Evolutionary conservation across 1,140 invertebrate species (phyloP).

Genomic region (Palaemon carinicauda): DNA sequence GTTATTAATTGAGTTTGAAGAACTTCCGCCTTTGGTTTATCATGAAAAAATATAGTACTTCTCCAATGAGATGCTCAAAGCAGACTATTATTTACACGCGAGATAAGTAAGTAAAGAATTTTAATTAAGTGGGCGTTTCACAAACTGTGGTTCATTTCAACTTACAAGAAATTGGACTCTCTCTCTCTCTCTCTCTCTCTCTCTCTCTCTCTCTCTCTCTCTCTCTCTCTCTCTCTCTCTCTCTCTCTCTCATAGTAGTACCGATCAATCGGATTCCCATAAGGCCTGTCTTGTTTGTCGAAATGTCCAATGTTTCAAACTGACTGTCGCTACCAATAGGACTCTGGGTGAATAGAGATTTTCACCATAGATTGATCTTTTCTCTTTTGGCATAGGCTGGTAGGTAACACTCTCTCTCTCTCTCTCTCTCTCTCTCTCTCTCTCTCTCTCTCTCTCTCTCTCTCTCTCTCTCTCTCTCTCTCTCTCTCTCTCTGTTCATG

Average conservation of each 20-base stretch:
- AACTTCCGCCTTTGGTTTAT: no score
- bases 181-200: not conserved
- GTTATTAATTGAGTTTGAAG: no score
- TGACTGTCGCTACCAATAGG: not conserved
- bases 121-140: no score
- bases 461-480: not conserved
- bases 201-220: not conserved
- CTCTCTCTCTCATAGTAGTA: not conserved
- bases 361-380: no score
- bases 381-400: no score
- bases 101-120: no score
- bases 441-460: not conserved
- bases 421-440: not conserved
- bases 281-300: not conserved
- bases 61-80: no score
- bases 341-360: no score
- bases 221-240: not conserved
- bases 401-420: not conserved
- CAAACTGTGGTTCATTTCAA: no score
- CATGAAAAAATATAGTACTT: no score
- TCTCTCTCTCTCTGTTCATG: not conserved
- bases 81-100: no score
- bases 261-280: not conserved
- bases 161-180: not conserved
- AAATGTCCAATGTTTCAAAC: not conserved